phyloP scores from a whole-genome alignment of 2,888 invertebrate species.

The Dicycla oo region DNA sequence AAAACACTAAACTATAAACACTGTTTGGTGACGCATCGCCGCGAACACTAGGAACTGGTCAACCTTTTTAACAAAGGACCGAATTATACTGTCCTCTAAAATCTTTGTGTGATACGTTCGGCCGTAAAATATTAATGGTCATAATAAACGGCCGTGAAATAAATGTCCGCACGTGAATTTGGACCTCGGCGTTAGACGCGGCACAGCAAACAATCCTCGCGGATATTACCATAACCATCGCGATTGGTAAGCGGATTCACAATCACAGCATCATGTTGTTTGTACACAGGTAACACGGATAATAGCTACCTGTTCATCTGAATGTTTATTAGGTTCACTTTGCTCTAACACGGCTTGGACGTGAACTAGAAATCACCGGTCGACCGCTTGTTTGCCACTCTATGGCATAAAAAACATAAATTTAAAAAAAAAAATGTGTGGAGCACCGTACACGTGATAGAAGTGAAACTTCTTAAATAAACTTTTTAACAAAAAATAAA shows the following conservation, averaged over 20 bases:
- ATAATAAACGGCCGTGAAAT: constrained; percentile 45
- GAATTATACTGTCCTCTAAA: constrained; percentile 26
- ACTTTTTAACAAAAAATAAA: no score
- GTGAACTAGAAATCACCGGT: neutral
- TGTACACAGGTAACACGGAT: constrained; percentile 4
- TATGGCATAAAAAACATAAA: no score
- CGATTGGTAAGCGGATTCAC: constrained; percentile 42
- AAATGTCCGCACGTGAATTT: constrained; percentile 46
- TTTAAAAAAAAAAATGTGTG: no score
- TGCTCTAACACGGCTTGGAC: neutral
- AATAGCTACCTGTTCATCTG: constrained; percentile 13
- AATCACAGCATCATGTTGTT: constrained; percentile 28
- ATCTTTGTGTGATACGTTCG: constrained; percentile 30
- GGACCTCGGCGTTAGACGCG: constrained; percentile 36
- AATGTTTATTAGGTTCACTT: neutral
- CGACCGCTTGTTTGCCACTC: no score
- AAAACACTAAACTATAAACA: no score
- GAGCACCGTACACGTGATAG: no score
- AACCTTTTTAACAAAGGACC: constrained; percentile 8
- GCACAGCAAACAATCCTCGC: constrained; percentile 31
- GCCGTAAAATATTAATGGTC: constrained; percentile 46
- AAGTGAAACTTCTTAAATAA: no score
- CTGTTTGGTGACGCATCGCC: no score
- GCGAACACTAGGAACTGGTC: neutral
- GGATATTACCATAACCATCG: constrained; percentile 40